A percentile compares a stretch with the other conserved stretches of the same genome.
Evolutionary conservation across 2,888 invertebrate species (phyloP).

Genomic region (Tinea pellionella): DNA sequence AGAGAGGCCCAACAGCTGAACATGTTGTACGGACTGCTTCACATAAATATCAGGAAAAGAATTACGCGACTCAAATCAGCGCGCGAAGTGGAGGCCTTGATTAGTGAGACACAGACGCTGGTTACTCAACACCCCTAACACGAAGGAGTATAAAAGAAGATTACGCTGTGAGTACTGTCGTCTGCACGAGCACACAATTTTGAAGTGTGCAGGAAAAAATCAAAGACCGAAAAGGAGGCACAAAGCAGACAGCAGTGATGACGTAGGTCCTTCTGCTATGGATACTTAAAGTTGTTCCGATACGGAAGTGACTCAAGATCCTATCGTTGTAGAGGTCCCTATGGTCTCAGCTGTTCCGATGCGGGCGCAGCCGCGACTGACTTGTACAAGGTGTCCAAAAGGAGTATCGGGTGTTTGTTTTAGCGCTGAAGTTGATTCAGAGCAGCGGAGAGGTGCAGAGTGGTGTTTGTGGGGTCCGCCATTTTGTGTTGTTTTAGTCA

Average conservation of each 20-base stretch:
- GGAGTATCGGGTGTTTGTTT: slow-evolving; percentile 4
- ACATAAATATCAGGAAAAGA: too few relatives aligned
- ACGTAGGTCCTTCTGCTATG: background rate
- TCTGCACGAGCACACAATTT: background rate
- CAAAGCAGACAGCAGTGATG: background rate
- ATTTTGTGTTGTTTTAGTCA: background rate
- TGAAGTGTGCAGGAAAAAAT: background rate
- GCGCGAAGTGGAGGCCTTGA: background rate
- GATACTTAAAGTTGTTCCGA: too few relatives aligned
- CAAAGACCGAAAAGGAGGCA: background rate
- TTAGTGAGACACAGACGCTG: too few relatives aligned
- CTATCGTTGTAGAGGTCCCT: too few relatives aligned
- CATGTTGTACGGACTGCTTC: too few relatives aligned
- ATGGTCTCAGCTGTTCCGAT: too few relatives aligned
- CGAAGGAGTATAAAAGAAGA: too few relatives aligned
- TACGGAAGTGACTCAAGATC: too few relatives aligned
- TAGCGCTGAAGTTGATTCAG: background rate
- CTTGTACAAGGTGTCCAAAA: slow-evolving; percentile 5
- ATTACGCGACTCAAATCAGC: background rate
- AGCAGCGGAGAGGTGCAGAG: background rate
- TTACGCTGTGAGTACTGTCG: background rate
- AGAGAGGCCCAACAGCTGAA: too few relatives aligned
- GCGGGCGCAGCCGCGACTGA: too few relatives aligned
- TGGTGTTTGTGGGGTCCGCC: background rate
- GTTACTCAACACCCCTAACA: too few relatives aligned